A percentile compares a stretch with the other conserved stretches of the same genome.
Conservation (phyloP, 1,140 invertebrate species). For the Sarcophaga peregrina region DNA sequence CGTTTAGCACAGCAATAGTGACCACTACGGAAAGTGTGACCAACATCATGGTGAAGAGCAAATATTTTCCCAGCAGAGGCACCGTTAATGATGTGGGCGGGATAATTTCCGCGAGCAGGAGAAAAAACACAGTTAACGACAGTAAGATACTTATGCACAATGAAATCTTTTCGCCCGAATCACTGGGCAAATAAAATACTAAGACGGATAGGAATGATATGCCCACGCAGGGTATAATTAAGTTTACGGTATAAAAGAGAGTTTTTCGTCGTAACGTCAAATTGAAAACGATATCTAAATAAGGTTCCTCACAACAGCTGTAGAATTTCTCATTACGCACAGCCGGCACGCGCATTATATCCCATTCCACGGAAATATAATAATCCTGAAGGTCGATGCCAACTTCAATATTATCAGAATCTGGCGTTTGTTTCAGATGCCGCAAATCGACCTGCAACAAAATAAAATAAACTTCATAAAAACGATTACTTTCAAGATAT, state of each 20-base stretch:
- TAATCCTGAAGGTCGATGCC: constrained; percentile 94
- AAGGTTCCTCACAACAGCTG: constrained; percentile 90
- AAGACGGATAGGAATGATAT: constrained; percentile 97
- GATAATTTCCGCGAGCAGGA: constrained; percentile 97
- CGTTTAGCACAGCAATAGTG: constrained; percentile 97
- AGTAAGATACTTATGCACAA: constrained; percentile 98
- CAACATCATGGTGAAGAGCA: constrained; percentile 99
- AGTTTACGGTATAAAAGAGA: constrained; percentile 96
- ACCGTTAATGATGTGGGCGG: constrained; percentile 99
- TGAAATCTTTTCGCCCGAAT: constrained; percentile 97
- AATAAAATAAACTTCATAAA: too few relatives aligned
- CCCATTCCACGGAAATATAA: constrained; percentile 98
- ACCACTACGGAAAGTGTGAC: constrained; percentile 98
- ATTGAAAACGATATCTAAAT: constrained; percentile 97
- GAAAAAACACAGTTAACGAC: constrained; percentile 98
- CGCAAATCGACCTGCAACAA: constrained; percentile 82
- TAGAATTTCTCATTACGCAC: constrained; percentile 90
- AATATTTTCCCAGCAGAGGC: constrained; percentile 96
- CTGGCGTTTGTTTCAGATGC: constrained; percentile 83
- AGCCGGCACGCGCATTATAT: constrained; percentile 91
- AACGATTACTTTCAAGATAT: too few relatives aligned
- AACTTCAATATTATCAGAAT: constrained; percentile 84
- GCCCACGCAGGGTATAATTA: constrained; percentile 95
- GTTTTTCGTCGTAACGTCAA: constrained; percentile 96
- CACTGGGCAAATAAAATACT: constrained; percentile 98